Percentiles rank a stretch among this genome's conserved stretches.
These are phyloP conservation scores for Strigamia maritima DNA, from an alignment of 2,888 invertebrate genomes.

Conservation along the genomic window DNA sequence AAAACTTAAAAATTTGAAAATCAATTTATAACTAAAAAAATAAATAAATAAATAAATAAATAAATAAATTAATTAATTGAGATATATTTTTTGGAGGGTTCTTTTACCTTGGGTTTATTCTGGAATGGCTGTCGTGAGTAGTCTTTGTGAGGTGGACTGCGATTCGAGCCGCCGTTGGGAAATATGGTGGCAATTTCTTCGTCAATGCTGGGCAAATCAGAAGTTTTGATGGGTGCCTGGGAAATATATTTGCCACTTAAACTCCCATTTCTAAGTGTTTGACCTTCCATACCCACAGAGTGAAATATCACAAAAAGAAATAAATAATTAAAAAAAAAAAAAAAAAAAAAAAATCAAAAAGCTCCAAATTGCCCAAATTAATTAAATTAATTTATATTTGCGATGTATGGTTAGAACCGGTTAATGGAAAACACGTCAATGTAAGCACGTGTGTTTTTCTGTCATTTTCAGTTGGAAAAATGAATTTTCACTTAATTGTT, in stretches of 20 bases:
- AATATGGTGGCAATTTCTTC: constrained; percentile 51
- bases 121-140: constrained; percentile 47
- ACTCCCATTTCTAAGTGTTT: background rate
- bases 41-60: background rate
- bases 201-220: constrained; percentile 50
- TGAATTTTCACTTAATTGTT: no score
- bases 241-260: constrained; percentile 13
- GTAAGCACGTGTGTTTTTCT: no score
- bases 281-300: no score
- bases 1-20: constrained; percentile 1
- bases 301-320: background rate
- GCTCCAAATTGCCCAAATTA: no score
- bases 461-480: no score
- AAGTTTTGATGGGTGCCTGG: constrained; percentile 43
- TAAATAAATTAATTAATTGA: background rate
- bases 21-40: background rate
- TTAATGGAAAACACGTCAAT: no score
- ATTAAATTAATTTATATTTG: no score
- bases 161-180: constrained; percentile 45
- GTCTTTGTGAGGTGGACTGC: constrained; percentile 44
- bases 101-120: constrained; percentile 44
- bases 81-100: background rate
- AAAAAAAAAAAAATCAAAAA: background rate
- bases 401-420: no score
- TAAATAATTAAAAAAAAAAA: background rate